A percentile compares a stretch with the other conserved stretches of the same genome.
Conservation (phyloP, 2,113 vertebrate genomes). For the Paralichthys olivaceus region DNA sequence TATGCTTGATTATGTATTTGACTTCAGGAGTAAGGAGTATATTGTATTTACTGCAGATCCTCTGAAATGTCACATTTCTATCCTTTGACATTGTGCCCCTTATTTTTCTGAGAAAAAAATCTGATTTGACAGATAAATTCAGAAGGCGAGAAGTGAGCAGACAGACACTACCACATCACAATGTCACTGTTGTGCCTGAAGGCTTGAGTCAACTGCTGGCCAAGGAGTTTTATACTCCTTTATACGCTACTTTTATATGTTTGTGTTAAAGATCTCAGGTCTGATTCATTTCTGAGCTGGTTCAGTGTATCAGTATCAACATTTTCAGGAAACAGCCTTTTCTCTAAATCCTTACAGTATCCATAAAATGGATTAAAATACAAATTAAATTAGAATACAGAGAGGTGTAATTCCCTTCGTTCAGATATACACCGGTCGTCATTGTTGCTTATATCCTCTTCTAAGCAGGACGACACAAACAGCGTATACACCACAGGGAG, state of each 20-base stretch:
- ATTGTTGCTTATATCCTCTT: constrained; percentile 2
- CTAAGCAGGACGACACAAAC: constrained; percentile 7
- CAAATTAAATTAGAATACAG: constrained; percentile 47
- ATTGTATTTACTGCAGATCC: not conserved
- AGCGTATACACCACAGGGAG: constrained; percentile 8
- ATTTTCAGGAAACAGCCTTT: not conserved
- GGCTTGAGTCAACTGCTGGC: not conserved
- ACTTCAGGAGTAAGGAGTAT: not conserved
- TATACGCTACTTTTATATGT: not conserved
- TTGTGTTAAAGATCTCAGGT: not conserved
- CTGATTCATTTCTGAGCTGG: not conserved
- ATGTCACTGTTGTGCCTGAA: not conserved
- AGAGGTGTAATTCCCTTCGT: constrained; percentile 11
- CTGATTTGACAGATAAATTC: constrained; percentile 2
- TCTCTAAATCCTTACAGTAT: not conserved
- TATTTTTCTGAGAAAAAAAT: not conserved
- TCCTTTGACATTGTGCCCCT: not conserved
- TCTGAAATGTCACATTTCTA: not conserved
- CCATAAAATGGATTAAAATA: not conserved
- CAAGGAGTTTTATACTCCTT: not conserved
- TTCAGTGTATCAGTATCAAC: not conserved
- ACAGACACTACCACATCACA: not conserved
- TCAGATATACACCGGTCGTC: not conserved
- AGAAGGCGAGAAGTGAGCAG: not conserved
- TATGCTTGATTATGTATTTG: too few species aligned